Evolutionary conservation across 2,113 vertebrate species (phyloP).

Genomic region (Smithornis capensis): DNA sequence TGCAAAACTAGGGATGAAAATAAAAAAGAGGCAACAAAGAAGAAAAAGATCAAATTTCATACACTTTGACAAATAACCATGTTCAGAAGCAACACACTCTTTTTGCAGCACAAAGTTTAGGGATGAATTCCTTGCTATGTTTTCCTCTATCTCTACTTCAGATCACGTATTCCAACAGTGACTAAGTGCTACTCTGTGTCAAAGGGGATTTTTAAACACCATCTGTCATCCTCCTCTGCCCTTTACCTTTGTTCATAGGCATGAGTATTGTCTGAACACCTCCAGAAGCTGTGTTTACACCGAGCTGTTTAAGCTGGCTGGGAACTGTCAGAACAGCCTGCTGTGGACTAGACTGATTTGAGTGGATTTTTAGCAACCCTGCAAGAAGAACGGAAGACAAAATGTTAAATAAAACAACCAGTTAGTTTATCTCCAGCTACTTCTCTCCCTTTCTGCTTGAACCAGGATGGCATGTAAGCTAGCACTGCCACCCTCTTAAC

Average conservation of each 20-base stretch:
- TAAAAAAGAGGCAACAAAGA: not conserved
- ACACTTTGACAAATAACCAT: not conserved
- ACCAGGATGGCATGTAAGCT: not conserved
- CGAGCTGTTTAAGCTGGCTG: constrained; percentile 92
- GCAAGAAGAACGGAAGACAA: constrained; percentile 58
- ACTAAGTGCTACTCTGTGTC: constrained; percentile 35
- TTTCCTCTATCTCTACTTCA: constrained; percentile 15
- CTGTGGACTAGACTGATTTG: constrained; percentile 85
- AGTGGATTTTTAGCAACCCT: constrained; percentile 95
- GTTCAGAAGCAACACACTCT: constrained; percentile 13
- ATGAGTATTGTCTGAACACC: constrained; percentile 91
- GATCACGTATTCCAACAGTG: not conserved
- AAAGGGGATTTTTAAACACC: constrained; percentile 52
- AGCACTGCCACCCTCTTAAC: not conserved
- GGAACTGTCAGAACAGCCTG: constrained; percentile 93
- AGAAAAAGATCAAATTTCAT: not conserved
- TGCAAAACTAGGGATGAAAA: constrained; percentile 71
- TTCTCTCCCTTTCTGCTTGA: constrained; percentile 28
- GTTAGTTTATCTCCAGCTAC: constrained; percentile 29
- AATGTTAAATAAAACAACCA: constrained; percentile 56
- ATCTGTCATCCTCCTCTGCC: constrained; percentile 45
- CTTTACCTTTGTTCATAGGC: constrained; percentile 91
- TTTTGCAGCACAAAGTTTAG: constrained; percentile 32
- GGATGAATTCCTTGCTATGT: constrained; percentile 15
- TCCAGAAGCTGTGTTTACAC: constrained; percentile 79